Conservation (phyloP, 2,113 vertebrate species). For the Riparia riparia region DNA sequence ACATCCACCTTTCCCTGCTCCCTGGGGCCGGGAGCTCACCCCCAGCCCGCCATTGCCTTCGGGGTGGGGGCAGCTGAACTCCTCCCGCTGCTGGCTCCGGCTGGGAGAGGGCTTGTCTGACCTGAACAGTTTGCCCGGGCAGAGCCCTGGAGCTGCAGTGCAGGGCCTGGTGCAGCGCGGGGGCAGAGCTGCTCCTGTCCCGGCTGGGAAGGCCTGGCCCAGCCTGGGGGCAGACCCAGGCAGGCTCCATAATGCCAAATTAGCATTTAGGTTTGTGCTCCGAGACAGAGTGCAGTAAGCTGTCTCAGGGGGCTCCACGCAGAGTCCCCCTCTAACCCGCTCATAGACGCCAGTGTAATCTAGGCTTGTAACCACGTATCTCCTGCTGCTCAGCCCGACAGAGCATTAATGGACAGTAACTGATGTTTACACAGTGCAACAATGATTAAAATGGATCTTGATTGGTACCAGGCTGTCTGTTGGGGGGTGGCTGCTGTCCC, state of each 20-base stretch:
- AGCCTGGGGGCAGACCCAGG: not conserved
- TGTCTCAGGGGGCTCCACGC: not conserved
- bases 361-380: slow-evolving; percentile 57
- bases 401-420: slow-evolving; percentile 64
- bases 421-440: slow-evolving; percentile 58
- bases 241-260: slow-evolving; percentile 69
- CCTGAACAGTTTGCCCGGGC: not conserved
- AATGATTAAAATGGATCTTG: slow-evolving; percentile 61
- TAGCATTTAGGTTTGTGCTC: slow-evolving; percentile 77
- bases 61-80: slow-evolving; percentile 7
- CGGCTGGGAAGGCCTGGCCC: not conserved
- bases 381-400: slow-evolving; percentile 32
- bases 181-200: slow-evolving; percentile 2
- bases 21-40: slow-evolving; percentile 5
- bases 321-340: slow-evolving; percentile 32
- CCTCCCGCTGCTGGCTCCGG: slow-evolving; percentile 53
- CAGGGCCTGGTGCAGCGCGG: not conserved
- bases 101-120: slow-evolving; percentile 21
- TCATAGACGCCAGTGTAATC: slow-evolving; percentile 60
- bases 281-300: slow-evolving; percentile 36
- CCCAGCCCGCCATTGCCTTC: not conserved
- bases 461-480: slow-evolving; percentile 41
- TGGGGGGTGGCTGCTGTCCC: not conserved
- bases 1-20: slow-evolving; percentile 20
- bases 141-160: not conserved